Percentiles rank a stretch among this genome's conserved stretches.
These are phyloP conservation scores for Araneus ventricosus DNA, from an alignment of 1,140 invertebrate genomes.

Conservation along the genomic window DNA sequence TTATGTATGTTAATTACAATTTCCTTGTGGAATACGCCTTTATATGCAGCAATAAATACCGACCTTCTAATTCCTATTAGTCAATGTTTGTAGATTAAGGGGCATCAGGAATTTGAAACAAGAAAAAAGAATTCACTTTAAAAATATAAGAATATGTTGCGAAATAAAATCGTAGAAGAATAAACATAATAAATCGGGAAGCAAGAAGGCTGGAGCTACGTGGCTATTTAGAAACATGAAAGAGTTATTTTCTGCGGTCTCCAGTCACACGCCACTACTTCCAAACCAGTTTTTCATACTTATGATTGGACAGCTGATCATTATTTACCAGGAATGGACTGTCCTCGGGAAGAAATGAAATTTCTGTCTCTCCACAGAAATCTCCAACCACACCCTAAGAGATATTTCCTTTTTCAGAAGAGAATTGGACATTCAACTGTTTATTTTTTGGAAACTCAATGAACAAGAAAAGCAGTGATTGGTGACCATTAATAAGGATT, in stretches of 20 bases:
- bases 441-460: background rate
- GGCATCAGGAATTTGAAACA: too few relatives aligned
- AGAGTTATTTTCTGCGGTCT: background rate
- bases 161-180: too few relatives aligned
- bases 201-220: too few relatives aligned
- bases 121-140: too few relatives aligned
- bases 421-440: background rate
- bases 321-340: constrained; percentile 30
- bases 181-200: too few relatives aligned
- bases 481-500: too few relatives aligned
- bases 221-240: background rate
- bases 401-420: background rate
- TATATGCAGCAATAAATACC: too few relatives aligned
- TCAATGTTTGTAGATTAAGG: too few relatives aligned
- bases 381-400: background rate
- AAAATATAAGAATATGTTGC: too few relatives aligned
- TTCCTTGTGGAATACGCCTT: too few relatives aligned
- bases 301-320: background rate
- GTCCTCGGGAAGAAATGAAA: constrained; percentile 33
- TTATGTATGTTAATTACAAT: too few relatives aligned
- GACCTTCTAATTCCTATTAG: too few relatives aligned
- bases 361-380: background rate
- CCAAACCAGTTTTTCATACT: background rate
- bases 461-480: background rate
- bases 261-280: background rate